Evolutionary conservation across 2,888 invertebrate species (phyloP).

Genomic region (Nymphalis polychloros): DNA sequence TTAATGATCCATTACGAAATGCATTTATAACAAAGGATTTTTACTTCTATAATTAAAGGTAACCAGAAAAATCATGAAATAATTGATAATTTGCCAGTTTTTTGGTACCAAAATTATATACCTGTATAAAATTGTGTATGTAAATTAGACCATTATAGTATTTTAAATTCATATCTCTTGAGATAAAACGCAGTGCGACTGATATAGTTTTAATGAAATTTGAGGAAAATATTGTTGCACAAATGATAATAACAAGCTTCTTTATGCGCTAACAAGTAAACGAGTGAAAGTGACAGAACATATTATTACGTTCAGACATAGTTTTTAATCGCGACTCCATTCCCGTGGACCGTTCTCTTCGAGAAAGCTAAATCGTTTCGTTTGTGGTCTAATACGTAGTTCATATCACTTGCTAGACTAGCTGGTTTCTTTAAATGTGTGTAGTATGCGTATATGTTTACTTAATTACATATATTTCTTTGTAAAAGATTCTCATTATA

Average conservation of each 20-base stretch:
- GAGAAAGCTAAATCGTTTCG: constrained; percentile 7
- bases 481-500: not conserved
- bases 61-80: no score
- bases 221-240: not conserved
- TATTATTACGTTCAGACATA: constrained; percentile 7
- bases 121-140: no score
- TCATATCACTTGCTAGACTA: not conserved
- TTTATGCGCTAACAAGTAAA: not conserved
- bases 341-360: constrained; percentile 1
- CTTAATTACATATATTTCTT: not conserved
- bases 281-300: constrained; percentile 14
- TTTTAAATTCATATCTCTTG: no score
- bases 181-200: not conserved
- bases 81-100: no score
- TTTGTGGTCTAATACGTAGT: not conserved
- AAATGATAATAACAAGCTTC: not conserved
- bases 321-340: constrained; percentile 4
- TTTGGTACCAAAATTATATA: no score
- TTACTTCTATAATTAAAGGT: no score
- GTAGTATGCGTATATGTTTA: not conserved
- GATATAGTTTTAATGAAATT: not conserved
- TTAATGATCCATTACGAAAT: no score
- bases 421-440: not conserved
- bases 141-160: no score
- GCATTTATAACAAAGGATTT: no score